Evolutionary conservation across 2,113 vertebrate species (phyloP).

Genomic region (Chitala chitala): DNA sequence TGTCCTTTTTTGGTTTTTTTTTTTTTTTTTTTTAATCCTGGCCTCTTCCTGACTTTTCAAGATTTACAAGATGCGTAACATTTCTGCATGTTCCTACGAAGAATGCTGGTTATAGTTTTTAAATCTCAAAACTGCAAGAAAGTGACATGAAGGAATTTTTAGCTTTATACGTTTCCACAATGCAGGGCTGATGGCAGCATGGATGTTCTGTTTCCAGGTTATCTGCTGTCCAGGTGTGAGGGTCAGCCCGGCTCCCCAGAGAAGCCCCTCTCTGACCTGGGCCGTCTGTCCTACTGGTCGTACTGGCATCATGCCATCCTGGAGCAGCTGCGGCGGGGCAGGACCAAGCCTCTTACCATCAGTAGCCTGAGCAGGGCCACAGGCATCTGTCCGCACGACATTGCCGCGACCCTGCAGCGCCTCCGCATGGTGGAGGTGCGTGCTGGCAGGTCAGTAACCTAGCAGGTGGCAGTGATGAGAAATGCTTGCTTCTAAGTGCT

Average conservation of each 20-base stretch:
- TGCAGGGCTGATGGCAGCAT: neutral
- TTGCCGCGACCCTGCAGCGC: slow-evolving; percentile 89
- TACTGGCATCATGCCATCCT: slow-evolving; percentile 97
- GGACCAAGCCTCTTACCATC: slow-evolving; percentile 89
- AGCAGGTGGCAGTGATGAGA: no score
- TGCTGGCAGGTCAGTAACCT: slow-evolving; percentile 81
- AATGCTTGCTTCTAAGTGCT: no score
- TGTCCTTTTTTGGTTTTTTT: neutral
- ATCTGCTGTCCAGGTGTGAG: slow-evolving; percentile 93
- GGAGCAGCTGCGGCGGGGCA: slow-evolving; percentile 85
- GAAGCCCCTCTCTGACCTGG: slow-evolving; percentile 95
- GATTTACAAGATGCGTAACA: no score
- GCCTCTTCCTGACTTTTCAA: neutral
- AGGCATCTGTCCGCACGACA: slow-evolving; percentile 97
- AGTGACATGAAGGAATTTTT: neutral
- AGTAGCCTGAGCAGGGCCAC: slow-evolving; percentile 91
- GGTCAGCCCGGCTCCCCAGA: slow-evolving; percentile 95
- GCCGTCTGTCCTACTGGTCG: slow-evolving; percentile 92
- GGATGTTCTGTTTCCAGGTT: slow-evolving; percentile 67
- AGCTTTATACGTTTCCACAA: neutral
- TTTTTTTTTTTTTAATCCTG: neutral
- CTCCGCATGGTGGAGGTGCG: slow-evolving; percentile 92
- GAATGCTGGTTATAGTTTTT: neutral
- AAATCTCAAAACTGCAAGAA: neutral
- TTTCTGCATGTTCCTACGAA: neutral